These are phyloP conservation scores for Telmatochromis bifrenatus DNA, from an alignment of 2,113 vertebrate species.

Conservation along the genomic window DNA sequence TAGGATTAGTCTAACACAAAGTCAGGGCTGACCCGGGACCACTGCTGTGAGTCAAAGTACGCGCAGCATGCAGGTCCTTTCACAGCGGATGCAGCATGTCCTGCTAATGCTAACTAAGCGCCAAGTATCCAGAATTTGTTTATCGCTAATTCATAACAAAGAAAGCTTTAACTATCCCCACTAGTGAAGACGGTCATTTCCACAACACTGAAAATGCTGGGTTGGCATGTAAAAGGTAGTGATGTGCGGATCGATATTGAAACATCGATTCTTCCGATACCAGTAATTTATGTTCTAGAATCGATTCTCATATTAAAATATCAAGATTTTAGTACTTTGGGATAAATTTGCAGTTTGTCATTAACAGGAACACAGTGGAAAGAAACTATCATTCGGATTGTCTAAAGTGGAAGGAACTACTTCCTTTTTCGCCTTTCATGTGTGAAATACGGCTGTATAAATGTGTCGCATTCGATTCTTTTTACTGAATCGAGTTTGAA, in stretches of 20 bases:
- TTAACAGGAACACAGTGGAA: not conserved
- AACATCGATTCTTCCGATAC: accelerated
- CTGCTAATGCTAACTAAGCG: too few species aligned
- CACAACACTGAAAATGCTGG: too few species aligned
- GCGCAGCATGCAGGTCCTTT: too few species aligned
- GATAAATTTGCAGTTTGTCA: not conserved
- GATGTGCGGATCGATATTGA: not conserved
- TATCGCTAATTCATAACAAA: too few species aligned
- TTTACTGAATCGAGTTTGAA: accelerated
- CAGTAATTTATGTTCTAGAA: not conserved
- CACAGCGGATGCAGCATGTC: too few species aligned
- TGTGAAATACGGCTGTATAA: accelerated
- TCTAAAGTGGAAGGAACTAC: not conserved
- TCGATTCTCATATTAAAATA: not conserved
- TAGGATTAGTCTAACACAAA: not conserved
- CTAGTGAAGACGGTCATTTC: too few species aligned
- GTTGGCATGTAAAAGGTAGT: too few species aligned
- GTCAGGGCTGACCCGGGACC: not conserved
- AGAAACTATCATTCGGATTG: accelerated
- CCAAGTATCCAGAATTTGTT: too few species aligned
- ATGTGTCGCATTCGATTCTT: not conserved
- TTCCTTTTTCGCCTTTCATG: accelerated
- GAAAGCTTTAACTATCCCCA: too few species aligned
- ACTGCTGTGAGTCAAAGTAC: too few species aligned
- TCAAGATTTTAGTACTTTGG: accelerated